Evolutionary conservation across 2,888 invertebrate species (phyloP).

Genomic region (Lycocerus yunnanus): DNA sequence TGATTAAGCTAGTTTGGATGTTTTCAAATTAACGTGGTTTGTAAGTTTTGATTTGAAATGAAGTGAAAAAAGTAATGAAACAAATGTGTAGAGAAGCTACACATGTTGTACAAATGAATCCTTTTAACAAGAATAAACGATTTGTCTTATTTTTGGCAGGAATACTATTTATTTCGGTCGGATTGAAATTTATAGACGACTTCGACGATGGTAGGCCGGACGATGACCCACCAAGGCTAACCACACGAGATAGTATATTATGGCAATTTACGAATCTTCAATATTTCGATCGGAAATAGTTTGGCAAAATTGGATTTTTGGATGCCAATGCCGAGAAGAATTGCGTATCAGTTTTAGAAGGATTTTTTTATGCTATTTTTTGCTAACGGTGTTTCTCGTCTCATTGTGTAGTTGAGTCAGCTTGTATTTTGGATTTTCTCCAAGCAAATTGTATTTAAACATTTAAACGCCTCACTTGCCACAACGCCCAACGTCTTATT

Average conservation of each 20-base stretch:
- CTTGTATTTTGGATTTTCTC: constrained; percentile 18
- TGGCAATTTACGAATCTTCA: constrained; percentile 24
- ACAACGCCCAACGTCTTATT: constrained; percentile 4
- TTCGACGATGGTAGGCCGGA: constrained; percentile 29
- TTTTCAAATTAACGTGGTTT: not conserved
- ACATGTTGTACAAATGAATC: constrained; percentile 4
- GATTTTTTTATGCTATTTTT: not conserved
- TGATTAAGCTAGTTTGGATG: not conserved
- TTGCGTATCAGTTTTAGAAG: not conserved
- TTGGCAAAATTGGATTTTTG: not conserved
- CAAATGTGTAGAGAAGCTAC: not conserved
- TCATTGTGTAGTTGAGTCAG: constrained; percentile 23
- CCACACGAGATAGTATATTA: constrained; percentile 17
- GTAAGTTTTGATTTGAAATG: not conserved
- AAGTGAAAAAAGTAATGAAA: not conserved
- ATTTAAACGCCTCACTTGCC: constrained; percentile 4
- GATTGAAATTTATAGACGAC: constrained; percentile 19
- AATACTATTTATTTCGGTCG: constrained; percentile 10
- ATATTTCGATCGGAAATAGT: not conserved
- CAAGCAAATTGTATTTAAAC: constrained; percentile 15
- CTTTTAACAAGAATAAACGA: constrained; percentile 6
- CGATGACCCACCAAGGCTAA: constrained; percentile 41
- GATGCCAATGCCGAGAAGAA: not conserved
- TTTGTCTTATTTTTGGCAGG: constrained; percentile 14
- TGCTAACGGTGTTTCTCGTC: constrained; percentile 15